Percentiles rank a stretch among this genome's conserved stretches.
These are phyloP conservation scores for Clupea harengus DNA, from an alignment of 2,113 vertebrate species.

Conservation along the genomic window DNA sequence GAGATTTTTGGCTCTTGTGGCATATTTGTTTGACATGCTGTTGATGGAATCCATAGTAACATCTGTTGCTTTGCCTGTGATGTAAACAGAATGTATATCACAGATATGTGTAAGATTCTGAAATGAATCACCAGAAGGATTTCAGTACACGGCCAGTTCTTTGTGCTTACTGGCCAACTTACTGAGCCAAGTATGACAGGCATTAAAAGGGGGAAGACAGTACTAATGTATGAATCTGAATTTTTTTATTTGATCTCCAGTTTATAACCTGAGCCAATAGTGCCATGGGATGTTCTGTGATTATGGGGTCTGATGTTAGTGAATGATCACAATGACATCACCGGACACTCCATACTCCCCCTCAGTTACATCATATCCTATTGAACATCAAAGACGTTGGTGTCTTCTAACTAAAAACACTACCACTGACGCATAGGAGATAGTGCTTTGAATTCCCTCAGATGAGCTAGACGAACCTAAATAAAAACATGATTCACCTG, in stretches of 20 bases:
- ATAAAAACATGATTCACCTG: too few species aligned
- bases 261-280: too few species aligned
- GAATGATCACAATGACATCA: too few species aligned
- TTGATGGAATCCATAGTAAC: slow-evolving; percentile 39
- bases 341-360: too few species aligned
- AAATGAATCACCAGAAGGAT: neutral
- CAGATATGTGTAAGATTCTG: neutral
- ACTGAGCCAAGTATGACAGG: neutral
- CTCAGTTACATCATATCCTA: too few species aligned
- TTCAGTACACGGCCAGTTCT: neutral
- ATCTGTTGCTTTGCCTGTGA: slow-evolving; percentile 32
- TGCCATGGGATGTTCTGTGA: too few species aligned
- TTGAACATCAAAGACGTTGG: too few species aligned
- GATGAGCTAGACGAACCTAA: too few species aligned
- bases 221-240: neutral
- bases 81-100: slow-evolving; percentile 25
- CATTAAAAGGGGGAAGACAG: neutral
- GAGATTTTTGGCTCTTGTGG: slow-evolving; percentile 31
- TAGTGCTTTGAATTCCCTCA: too few species aligned
- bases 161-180: neutral
- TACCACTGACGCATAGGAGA: too few species aligned
- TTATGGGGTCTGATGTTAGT: too few species aligned
- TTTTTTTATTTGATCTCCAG: neutral
- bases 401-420: too few species aligned
- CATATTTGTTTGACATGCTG: slow-evolving; percentile 42